Evolutionary conservation across 2,888 invertebrate species (phyloP).

Genomic region (Cataglyphis altisquamis): DNA sequence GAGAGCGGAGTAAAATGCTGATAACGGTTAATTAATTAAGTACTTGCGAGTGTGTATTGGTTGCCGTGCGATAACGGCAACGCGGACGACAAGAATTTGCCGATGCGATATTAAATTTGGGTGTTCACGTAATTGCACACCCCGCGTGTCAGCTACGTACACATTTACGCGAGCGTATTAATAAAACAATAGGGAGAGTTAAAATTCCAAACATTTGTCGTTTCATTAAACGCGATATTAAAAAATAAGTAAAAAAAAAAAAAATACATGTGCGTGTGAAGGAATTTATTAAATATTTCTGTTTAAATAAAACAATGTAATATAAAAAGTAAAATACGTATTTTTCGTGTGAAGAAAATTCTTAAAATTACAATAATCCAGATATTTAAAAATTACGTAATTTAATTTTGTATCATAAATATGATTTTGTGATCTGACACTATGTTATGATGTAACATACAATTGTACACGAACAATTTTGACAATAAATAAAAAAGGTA

Average conservation of each 20-base stretch:
- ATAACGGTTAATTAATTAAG: slow-evolving; percentile 55
- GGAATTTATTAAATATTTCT: not conserved
- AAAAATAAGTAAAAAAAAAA: not conserved
- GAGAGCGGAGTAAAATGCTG: slow-evolving; percentile 28
- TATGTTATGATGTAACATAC: not conserved
- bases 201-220: slow-evolving; percentile 16
- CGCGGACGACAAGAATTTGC: slow-evolving; percentile 36
- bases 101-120: slow-evolving; percentile 50
- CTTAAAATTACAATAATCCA: not conserved
- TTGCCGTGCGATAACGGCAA: slow-evolving; percentile 21
- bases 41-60: slow-evolving; percentile 25
- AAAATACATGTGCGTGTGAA: not conserved
- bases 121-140: slow-evolving; percentile 21
- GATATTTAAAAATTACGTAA: not conserved
- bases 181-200: not conserved
- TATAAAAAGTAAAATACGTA: not conserved
- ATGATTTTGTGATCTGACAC: not conserved
- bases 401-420: not conserved
- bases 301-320: not conserved
- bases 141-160: not conserved
- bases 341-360: not conserved
- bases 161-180: not conserved
- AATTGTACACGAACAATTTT: not conserved
- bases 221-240: not conserved
- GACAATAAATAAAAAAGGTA: slow-evolving; percentile 26